Evolutionary conservation across 64 coral and sea anemone species (phyloP), one percentile per base, ranked within the genome.

Genomic region (Dendrophyllia cribrosa): DNA sequence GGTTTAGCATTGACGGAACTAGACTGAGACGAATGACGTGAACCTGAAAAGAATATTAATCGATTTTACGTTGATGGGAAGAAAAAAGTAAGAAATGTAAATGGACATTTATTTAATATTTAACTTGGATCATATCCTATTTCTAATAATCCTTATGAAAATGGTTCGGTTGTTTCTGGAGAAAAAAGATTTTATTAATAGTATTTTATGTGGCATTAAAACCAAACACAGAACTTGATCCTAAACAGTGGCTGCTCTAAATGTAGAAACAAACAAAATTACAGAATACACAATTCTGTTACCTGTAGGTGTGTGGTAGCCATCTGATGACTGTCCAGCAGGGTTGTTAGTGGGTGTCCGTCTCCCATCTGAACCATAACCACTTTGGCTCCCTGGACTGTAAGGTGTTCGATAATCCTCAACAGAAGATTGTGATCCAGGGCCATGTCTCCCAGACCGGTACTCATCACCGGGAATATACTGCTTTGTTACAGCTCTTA

Each of bases 381-480:
- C 91, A 77, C 91, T 69, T 48, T 74, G 71, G 46, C 70, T 77
- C 19, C 88, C 59, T 11, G 75, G 70, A 66, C 88, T 89, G 51
- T 89, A 75, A 9, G 88, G 88, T 16, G 23, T 4, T 15, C 83
- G 55, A 20, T 86, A 79, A 58, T 71, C 91, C 23, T 93, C 91
- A 74, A 87, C 22, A 12, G 91, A 93, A 55, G 91, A 93, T 9
- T 86, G 81, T 0, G 91, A 93, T 26, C 91, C 91, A 68, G 91
- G 72, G 7, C 55, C 80, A 10, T 59, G 83, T 17, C 92, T 78
- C 3, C 51, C 85, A 50, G 70, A 86, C 19, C 86, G 83, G 58
- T 93, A 88, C 53, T 92, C 90, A 47, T 93, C 94, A 19, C 90
- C 94, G 13, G 94, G 78, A 20, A 91, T 62, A 84, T 96, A 96